These are phyloP conservation scores for Dendronephthya gigantea DNA, from an alignment of 64 coral and sea anemone species.

Conservation along the genomic window DNA sequence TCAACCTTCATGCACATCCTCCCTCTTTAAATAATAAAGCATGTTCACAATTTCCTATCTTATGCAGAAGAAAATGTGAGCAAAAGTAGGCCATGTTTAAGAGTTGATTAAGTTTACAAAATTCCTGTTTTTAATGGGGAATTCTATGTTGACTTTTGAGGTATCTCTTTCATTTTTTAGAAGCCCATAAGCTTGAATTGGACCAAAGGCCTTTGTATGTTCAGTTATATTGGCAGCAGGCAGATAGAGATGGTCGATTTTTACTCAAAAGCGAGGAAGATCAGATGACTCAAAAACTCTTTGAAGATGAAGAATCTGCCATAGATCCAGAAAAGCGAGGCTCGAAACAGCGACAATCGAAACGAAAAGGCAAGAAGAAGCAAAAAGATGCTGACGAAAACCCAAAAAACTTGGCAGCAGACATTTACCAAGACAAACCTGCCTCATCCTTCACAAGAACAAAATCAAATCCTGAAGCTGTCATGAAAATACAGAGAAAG, in stretches of 20 bases:
- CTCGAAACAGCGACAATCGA: conserved; percentile 66
- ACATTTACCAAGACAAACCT: conserved; percentile 71
- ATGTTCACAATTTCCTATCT: no score
- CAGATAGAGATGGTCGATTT: conserved; percentile 86
- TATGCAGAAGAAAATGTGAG: no score
- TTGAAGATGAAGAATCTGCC: conserved; percentile 39
- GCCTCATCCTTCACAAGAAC: conserved; percentile 82
- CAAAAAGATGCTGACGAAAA: conserved; percentile 80
- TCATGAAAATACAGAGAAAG: conserved; percentile 69
- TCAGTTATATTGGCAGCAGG: conserved; percentile 72
- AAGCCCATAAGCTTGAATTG: conserved; percentile 32
- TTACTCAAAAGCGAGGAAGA: conserved; percentile 77
- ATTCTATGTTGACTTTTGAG: not conserved
- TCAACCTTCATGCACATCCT: no score
- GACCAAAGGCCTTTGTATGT: conserved; percentile 62
- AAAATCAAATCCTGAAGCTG: conserved; percentile 93
- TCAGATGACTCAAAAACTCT: conserved; percentile 50
- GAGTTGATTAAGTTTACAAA: no score
- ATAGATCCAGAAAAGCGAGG: conserved; percentile 38
- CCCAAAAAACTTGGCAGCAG: conserved; percentile 48
- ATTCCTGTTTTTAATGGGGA: not conserved
- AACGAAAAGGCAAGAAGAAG: conserved; percentile 30
- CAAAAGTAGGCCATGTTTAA: no score
- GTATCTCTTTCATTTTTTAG: not conserved
- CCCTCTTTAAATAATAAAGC: no score